Conservation (phyloP, 2,113 vertebrate genomes). For the Manacus vitellinus region DNA sequence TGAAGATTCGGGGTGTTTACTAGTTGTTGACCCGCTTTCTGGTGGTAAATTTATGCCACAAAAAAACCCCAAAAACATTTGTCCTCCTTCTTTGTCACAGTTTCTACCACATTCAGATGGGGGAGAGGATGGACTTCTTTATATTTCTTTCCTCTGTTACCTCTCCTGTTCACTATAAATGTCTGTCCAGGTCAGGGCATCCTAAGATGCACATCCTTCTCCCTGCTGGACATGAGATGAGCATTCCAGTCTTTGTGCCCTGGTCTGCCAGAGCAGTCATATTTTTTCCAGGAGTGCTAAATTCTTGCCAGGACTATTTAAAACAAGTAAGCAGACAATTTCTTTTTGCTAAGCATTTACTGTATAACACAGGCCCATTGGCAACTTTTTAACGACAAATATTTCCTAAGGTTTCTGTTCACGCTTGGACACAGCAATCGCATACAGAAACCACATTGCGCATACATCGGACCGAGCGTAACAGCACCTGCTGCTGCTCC, state of each 20-base stretch:
- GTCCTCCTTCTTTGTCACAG: background rate
- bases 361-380: background rate
- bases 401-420: background rate
- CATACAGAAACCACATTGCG: background rate
- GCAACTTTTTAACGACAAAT: background rate
- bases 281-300: background rate
- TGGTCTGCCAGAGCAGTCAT: background rate
- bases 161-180: background rate
- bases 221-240: fast-evolving
- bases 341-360: background rate
- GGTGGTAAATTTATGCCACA: background rate
- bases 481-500: slow-evolving; percentile 38
- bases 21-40: background rate
- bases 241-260: background rate
- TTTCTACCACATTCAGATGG: background rate
- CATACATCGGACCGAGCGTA: background rate
- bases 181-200: background rate
- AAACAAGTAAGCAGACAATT: background rate
- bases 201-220: background rate
- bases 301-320: background rate
- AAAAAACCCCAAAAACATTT: fast-evolving
- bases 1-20: background rate
- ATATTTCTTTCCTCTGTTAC: background rate
- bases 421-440: background rate
- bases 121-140: background rate